phyloP scores from a whole-genome alignment of 2,113 vertebrate species.

The Chaetops frenatus region DNA sequence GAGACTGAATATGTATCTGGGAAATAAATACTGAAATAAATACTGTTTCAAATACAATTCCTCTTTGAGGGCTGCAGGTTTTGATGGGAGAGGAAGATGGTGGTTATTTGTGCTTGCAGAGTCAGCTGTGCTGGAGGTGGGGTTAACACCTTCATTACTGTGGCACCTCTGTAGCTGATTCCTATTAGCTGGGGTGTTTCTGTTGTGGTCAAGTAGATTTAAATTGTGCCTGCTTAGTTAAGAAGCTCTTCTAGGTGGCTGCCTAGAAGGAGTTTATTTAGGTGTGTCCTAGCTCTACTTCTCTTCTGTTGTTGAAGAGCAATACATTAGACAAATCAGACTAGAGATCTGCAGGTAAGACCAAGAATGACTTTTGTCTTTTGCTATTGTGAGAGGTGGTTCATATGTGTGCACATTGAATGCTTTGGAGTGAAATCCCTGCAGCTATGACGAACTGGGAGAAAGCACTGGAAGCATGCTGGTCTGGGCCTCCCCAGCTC shows the following conservation, averaged over 20 bases:
- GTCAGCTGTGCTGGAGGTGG: neutral
- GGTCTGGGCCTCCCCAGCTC: neutral
- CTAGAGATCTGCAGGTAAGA: neutral
- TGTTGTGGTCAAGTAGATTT: neutral
- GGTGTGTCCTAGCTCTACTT: neutral
- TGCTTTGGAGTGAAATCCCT: neutral
- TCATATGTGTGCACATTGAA: neutral
- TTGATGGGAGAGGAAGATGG: neutral
- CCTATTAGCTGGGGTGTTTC: neutral
- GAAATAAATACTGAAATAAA: neutral
- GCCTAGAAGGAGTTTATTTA: neutral
- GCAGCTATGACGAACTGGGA: neutral
- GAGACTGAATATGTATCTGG: neutral
- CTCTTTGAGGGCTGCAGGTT: neutral
- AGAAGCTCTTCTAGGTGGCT: neutral
- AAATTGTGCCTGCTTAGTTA: neutral
- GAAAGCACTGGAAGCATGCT: neutral
- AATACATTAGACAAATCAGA: neutral
- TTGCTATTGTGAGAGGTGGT: neutral
- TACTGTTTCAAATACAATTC: neutral
- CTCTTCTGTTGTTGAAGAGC: neutral
- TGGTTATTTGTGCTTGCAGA: neutral
- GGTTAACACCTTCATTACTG: neutral
- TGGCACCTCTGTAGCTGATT: neutral
- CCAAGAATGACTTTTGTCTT: neutral